phyloP scores from a whole-genome alignment of 1,140 invertebrate genomes.

The Drosophila azteca region DNA sequence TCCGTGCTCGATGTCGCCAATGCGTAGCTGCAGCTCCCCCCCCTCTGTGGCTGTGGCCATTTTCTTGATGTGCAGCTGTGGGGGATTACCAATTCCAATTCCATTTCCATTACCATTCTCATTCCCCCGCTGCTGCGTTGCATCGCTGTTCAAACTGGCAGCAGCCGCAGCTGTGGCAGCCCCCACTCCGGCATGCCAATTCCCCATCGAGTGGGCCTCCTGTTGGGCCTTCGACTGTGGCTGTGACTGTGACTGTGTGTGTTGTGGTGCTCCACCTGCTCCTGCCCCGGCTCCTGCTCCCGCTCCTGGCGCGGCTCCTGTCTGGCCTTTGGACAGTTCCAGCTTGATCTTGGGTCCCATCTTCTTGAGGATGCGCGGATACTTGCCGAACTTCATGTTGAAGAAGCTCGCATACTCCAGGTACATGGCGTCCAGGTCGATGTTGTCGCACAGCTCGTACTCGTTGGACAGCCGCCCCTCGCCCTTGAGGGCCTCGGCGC shows the following conservation, averaged over 20 bases:
- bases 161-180: slow-evolving; percentile 56
- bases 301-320: not conserved
- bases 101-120: too few species aligned
- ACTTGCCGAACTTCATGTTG: slow-evolving; percentile 92
- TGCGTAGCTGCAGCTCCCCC: slow-evolving; percentile 3
- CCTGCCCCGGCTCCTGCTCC: not conserved
- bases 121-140: slow-evolving; percentile 10
- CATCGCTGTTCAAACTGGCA: slow-evolving; percentile 26
- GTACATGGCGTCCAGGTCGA: slow-evolving; percentile 93
- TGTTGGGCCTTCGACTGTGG: not conserved
- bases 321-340: slow-evolving; percentile 27
- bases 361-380: slow-evolving; percentile 91
- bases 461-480: slow-evolving; percentile 90
- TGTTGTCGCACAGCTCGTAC: slow-evolving; percentile 94
- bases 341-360: slow-evolving; percentile 65
- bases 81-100: not conserved
- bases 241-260: not conserved
- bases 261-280: not conserved
- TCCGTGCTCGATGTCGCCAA: slow-evolving; percentile 70
- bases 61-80: slow-evolving; percentile 57
- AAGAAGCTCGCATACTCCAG: slow-evolving; percentile 95
- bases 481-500: slow-evolving; percentile 86
- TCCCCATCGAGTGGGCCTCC: slow-evolving; percentile 20
- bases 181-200: slow-evolving; percentile 60
- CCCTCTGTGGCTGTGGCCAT: slow-evolving; percentile 33